Evolutionary conservation across 1,140 invertebrate genomes (phyloP).

Genomic region (Zaprionus africanus): DNA sequence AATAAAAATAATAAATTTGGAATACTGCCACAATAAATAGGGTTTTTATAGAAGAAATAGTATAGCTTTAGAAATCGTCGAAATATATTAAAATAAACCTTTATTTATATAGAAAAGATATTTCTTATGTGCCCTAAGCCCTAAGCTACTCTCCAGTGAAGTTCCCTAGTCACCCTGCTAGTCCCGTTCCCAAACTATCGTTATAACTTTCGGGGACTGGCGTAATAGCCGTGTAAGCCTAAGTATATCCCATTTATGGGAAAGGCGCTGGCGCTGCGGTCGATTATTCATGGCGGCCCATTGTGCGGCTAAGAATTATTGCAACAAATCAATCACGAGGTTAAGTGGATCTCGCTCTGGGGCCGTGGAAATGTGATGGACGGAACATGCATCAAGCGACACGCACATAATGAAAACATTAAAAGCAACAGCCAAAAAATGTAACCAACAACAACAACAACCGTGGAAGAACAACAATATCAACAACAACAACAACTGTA

Average conservation of each 20-base stretch:
- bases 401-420: slow-evolving; percentile 79
- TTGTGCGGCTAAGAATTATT: slow-evolving; percentile 84
- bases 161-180: background rate
- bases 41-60: background rate
- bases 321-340: slow-evolving; percentile 81
- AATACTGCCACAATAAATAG: background rate
- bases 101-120: background rate
- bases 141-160: background rate
- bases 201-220: background rate
- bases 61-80: no score
- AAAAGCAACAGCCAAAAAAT: slow-evolving; percentile 59
- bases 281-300: slow-evolving; percentile 62
- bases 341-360: slow-evolving; percentile 69
- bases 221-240: slow-evolving; percentile 9
- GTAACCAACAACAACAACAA: slow-evolving; percentile 57
- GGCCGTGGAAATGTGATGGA: slow-evolving; percentile 65
- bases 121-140: no score
- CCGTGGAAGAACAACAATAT: slow-evolving; percentile 30
- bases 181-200: background rate
- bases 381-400: slow-evolving; percentile 71
- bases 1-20: no score
- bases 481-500: slow-evolving; percentile 57
- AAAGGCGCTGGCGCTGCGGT: slow-evolving; percentile 40
- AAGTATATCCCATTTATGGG: slow-evolving; percentile 36
- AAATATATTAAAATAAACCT: no score